Conservation (phyloP, 1,140 invertebrate species). For the Drosophila orena region DNA sequence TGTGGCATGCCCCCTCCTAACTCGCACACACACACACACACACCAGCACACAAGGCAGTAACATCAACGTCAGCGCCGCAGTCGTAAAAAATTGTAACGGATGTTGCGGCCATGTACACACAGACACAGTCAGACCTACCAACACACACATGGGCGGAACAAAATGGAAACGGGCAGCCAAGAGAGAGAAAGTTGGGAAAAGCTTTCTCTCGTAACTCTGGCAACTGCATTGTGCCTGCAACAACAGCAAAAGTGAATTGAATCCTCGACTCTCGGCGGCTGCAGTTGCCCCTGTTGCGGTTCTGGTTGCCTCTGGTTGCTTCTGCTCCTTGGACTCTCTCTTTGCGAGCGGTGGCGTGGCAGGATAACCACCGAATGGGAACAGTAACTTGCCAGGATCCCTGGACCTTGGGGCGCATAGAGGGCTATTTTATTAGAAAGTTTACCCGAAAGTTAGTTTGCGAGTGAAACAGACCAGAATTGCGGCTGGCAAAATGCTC, state of each 20-base stretch:
- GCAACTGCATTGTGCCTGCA: conserved; percentile 65
- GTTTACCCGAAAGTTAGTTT: conserved; percentile 76
- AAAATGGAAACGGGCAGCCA: conserved; percentile 70
- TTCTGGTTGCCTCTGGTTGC: conserved; percentile 54
- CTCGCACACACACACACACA: conserved; percentile 19
- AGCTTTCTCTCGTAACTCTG: conserved; percentile 55
- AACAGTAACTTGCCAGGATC: conserved; percentile 24
- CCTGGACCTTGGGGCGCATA: conserved; percentile 44
- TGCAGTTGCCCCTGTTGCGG: conserved; percentile 58
- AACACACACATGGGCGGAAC: conserved; percentile 35
- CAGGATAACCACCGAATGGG: conserved; percentile 16
- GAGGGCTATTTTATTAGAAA: conserved; percentile 80
- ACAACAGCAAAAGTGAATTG: conserved; percentile 25
- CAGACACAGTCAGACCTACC: conserved; percentile 19
- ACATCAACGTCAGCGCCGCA: conserved; percentile 73
- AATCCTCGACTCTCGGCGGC: conserved; percentile 28
- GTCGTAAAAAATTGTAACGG: conserved; percentile 83
- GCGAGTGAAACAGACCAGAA: conserved; percentile 68
- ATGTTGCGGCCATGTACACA: conserved; percentile 74
- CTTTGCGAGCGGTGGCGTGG: conserved; percentile 5
- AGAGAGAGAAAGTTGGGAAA: conserved; percentile 19
- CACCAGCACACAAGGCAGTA: conserved; percentile 29
- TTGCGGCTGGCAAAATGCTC: conserved; percentile 63
- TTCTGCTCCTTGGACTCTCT: conserved; percentile 34
- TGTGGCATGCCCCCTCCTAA: conserved; percentile 54